A percentile compares a stretch with the other conserved stretches of the same genome.
Evolutionary conservation across 2,113 vertebrate genomes (phyloP).

Genomic region (Indicator maculatus): DNA sequence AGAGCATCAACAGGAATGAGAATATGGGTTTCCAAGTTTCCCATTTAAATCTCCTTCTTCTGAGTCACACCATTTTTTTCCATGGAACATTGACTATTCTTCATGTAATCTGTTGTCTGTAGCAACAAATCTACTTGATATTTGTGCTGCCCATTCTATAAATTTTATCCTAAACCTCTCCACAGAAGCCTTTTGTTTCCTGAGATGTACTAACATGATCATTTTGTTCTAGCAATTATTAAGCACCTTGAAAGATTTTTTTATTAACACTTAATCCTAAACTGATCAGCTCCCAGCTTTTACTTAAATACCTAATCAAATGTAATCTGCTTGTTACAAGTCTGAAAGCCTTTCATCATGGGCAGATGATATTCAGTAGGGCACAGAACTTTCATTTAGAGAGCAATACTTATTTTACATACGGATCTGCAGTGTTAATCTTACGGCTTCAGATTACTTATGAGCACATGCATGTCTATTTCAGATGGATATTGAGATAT

Average conservation of each 20-base stretch:
- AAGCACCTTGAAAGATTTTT: neutral
- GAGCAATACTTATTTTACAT: neutral
- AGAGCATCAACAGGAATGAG: accelerated
- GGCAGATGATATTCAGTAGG: neutral
- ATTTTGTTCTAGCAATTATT: neutral
- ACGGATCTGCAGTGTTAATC: neutral
- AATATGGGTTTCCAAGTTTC: neutral
- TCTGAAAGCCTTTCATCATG: neutral
- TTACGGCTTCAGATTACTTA: neutral
- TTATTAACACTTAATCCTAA: neutral
- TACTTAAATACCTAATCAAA: neutral
- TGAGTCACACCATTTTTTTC: accelerated
- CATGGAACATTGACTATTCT: neutral
- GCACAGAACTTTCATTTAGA: neutral
- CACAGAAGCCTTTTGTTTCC: neutral
- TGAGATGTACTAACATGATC: neutral
- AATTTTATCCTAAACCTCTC: neutral
- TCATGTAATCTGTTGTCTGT: accelerated
- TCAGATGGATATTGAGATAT: neutral
- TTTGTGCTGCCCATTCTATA: neutral
- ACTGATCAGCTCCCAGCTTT: neutral
- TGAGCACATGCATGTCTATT: neutral
- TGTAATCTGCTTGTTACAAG: neutral
- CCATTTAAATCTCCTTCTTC: neutral
- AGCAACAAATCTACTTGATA: neutral